Percentiles rank a stretch among this genome's conserved stretches.
Evolutionary conservation across 1,140 invertebrate species (phyloP).

Genomic region (Diabrotica undecimpunctata): DNA sequence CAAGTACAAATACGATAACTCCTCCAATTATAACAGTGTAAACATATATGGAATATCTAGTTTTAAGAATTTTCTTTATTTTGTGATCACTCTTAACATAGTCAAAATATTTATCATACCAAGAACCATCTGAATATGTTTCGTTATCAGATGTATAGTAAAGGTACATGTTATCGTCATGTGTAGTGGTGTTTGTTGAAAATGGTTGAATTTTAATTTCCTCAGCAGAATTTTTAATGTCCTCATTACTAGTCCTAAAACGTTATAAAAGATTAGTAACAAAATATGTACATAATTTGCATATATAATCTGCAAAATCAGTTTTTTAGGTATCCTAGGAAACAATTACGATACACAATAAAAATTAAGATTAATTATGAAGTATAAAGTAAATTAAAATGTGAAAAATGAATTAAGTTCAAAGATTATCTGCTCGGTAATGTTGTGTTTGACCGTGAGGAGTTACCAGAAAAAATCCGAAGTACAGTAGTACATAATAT

Average conservation of each 20-base stretch:
- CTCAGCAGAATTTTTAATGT: not conserved
- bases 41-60: not conserved
- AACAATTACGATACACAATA: no score
- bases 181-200: not conserved
- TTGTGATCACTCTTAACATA: constrained; percentile 19
- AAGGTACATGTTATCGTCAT: not conserved
- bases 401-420: no score
- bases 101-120: constrained; percentile 19
- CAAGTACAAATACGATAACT: constrained; percentile 40
- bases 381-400: no score
- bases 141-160: constrained; percentile 43
- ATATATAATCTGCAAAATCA: not conserved
- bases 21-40: not conserved
- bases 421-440: no score
- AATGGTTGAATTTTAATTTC: no score
- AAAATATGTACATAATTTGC: no score
- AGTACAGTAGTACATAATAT: no score
- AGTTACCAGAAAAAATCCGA: no score
- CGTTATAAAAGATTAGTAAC: not conserved
- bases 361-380: no score
- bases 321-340: no score
- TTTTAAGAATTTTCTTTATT: not conserved
- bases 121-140: no score
- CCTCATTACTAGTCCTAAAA: constrained; percentile 7
- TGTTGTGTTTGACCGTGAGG: no score